phyloP scores from a whole-genome alignment of 2,888 invertebrate species.

The Troilus luridus region DNA sequence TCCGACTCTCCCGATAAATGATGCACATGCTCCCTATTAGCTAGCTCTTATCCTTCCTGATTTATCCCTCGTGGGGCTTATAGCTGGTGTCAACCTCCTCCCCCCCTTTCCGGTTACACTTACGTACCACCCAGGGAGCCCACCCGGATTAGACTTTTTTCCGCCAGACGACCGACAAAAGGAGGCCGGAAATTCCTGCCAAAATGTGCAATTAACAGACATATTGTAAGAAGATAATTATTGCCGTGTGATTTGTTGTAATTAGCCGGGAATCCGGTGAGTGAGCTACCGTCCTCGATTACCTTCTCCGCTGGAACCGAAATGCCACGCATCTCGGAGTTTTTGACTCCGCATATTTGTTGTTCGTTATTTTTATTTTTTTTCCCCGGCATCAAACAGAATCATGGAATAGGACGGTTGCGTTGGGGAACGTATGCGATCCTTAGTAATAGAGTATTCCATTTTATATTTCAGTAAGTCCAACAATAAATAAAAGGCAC shows the following conservation, averaged over 20 bases:
- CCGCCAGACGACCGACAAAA: conserved; percentile 5
- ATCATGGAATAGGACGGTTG: not conserved
- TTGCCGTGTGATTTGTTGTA: conserved; percentile 21
- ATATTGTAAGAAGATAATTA: conserved; percentile 39
- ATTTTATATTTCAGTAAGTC: too few relatives aligned
- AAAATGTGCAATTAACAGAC: conserved; percentile 42
- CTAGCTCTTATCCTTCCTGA: conserved; percentile 4
- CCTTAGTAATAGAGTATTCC: too few relatives aligned
- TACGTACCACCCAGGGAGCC: conserved; percentile 38
- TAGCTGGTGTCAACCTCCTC: not conserved
- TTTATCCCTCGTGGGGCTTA: conserved; percentile 12
- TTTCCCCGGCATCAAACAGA: not conserved
- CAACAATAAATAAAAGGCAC: too few relatives aligned
- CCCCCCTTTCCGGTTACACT: conserved; percentile 24
- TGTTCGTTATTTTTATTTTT: not conserved
- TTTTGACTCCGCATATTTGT: not conserved
- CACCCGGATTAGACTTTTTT: not conserved
- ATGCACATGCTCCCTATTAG: conserved; percentile 43
- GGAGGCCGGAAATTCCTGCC: conserved; percentile 36
- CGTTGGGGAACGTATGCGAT: not conserved
- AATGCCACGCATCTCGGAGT: conserved; percentile 28
- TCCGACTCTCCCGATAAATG: conserved; percentile 1
- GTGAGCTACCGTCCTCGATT: not conserved
- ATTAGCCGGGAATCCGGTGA: conserved; percentile 22
- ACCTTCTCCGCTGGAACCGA: not conserved